These are phyloP conservation scores for Anser brachyrhynchus DNA, from an alignment of 2,113 vertebrate genomes.

Conservation along the genomic window DNA sequence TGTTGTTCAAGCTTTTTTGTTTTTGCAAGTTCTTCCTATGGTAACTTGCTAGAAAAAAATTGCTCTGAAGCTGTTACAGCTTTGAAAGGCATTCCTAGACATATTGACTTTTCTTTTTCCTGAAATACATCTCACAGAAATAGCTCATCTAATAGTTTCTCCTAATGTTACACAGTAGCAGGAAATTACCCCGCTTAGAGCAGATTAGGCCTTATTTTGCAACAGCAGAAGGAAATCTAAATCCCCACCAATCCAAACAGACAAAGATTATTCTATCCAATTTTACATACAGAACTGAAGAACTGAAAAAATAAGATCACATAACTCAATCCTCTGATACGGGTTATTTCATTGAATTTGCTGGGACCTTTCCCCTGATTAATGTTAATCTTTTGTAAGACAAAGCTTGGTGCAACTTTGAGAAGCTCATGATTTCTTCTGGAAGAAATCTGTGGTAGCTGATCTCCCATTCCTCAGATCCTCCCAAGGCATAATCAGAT, in stretches of 20 bases:
- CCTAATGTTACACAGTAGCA: not conserved
- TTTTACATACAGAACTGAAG: not conserved
- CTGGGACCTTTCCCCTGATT: not conserved
- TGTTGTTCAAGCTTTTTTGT: not conserved
- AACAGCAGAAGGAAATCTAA: not conserved
- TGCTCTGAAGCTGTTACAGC: not conserved
- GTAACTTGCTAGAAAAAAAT: not conserved
- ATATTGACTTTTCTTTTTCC: not conserved
- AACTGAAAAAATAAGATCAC: not conserved
- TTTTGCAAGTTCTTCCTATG: not conserved
- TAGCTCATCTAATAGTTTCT: not conserved
- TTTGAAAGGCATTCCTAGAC: not conserved
- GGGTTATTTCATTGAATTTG: not conserved
- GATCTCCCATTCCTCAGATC: not conserved
- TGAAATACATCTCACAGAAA: not conserved
- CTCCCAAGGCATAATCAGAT: not conserved
- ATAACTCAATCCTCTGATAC: not conserved
- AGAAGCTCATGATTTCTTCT: not conserved
- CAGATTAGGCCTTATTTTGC: not conserved
- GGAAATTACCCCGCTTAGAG: slow-evolving; percentile 29
- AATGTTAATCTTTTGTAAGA: not conserved
- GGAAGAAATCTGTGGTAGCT: not conserved
- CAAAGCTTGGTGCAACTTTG: not conserved
- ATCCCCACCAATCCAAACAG: not conserved
- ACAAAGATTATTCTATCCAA: not conserved